A percentile compares a stretch with the other conserved stretches of the same genome.
Conservation (phyloP, 1,140 invertebrate species). For the Cotesia glomerata region DNA sequence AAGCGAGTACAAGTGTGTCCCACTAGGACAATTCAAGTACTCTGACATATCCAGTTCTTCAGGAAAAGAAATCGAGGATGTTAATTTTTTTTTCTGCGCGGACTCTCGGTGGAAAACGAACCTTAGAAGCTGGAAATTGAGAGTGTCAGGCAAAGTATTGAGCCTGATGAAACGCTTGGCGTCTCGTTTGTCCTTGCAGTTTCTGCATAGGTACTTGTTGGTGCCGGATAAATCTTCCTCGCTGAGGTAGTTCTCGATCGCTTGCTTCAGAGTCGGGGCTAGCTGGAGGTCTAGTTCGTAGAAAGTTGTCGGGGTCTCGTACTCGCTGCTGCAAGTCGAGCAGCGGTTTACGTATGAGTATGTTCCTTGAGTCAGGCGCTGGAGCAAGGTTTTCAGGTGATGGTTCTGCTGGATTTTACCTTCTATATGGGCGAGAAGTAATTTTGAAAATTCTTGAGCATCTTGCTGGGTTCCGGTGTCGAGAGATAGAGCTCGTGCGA, state of each 20-base stretch:
- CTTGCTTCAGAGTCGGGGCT: conserved; percentile 67
- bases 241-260: conserved; percentile 70
- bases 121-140: conserved; percentile 72
- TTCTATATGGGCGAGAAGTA: conserved; percentile 71
- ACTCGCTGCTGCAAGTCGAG: conserved; percentile 68
- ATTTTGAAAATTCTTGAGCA: conserved; percentile 78
- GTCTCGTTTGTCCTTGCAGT: conserved; percentile 70
- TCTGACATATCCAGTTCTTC: conserved; percentile 72
- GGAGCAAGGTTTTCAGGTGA: conserved; percentile 65
- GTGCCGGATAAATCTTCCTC: conserved; percentile 72
- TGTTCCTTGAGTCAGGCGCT: conserved; percentile 69
- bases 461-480: conserved; percentile 73
- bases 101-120: conserved; percentile 62
- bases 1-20: conserved; percentile 67
- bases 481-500: conserved; percentile 70
- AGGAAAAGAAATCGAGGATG: conserved; percentile 71
- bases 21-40: conserved; percentile 57
- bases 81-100: conserved; percentile 74
- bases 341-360: conserved; percentile 75
- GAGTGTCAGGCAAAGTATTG: conserved; percentile 70
- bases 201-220: conserved; percentile 71
- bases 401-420: conserved; percentile 62
- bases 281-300: conserved; percentile 74
- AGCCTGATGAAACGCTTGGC: conserved; percentile 70
- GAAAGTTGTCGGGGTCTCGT: conserved; percentile 68